Percentiles rank a stretch among this genome's conserved stretches.
phyloP scores from a whole-genome alignment of 2,888 invertebrate species.

The Xylota sylvarum region DNA sequence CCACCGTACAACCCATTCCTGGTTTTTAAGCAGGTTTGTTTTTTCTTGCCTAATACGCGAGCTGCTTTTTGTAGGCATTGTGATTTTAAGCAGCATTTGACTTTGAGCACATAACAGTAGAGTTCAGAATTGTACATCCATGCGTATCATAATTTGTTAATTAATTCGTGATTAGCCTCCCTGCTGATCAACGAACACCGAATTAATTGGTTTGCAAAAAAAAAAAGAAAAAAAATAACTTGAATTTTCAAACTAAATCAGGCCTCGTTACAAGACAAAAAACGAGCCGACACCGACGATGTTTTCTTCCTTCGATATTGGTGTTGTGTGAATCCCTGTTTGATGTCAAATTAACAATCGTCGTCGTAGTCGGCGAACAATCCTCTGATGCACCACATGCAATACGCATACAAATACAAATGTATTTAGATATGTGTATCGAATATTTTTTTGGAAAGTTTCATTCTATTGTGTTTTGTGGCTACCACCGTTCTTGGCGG shows the following conservation, averaged over 20 bases:
- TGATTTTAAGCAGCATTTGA: slow-evolving; percentile 19
- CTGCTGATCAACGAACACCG: slow-evolving; percentile 3
- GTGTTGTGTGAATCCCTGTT: slow-evolving; percentile 6
- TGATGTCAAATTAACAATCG: slow-evolving; percentile 49
- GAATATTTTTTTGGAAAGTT: slow-evolving; percentile 43
- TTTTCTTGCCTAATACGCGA: not conserved
- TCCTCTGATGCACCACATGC: not conserved
- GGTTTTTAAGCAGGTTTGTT: not conserved
- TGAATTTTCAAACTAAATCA: slow-evolving; percentile 36
- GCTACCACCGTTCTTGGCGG: slow-evolving; percentile 46
- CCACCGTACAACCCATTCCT: slow-evolving; percentile 38
- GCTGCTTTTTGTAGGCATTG: not conserved
- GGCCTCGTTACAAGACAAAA: slow-evolving; percentile 18
- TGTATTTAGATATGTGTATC: slow-evolving; percentile 40
- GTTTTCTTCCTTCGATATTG: slow-evolving; percentile 8
- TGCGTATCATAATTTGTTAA: slow-evolving; percentile 44
- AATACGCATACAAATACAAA: slow-evolving; percentile 24
- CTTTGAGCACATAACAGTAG: slow-evolving; percentile 37
- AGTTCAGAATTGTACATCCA: slow-evolving; percentile 41
- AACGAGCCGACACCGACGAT: not conserved
- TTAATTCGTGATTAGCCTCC: slow-evolving; percentile 49
- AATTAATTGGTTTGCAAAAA: slow-evolving; percentile 27
- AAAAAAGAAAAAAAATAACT: slow-evolving; percentile 7
- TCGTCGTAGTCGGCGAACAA: slow-evolving; percentile 4
- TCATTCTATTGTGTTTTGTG: slow-evolving; percentile 48